These are phyloP conservation scores for Druon quercuslanigerum DNA, from an alignment of 1,140 invertebrate genomes.

Conservation along the genomic window DNA sequence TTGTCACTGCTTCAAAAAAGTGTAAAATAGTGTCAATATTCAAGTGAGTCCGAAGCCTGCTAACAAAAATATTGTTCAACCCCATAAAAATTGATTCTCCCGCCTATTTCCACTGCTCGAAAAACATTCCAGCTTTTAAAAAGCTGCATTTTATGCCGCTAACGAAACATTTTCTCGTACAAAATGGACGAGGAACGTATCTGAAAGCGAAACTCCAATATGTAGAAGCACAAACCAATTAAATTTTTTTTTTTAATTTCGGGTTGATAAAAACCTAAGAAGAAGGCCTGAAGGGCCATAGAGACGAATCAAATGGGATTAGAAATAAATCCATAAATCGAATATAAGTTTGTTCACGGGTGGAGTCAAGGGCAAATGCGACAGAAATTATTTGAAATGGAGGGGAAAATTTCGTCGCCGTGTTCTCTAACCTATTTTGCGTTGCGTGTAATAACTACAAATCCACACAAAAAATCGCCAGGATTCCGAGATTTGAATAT, in stretches of 20 bases:
- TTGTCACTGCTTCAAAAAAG: no score
- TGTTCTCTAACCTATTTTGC: constrained; percentile 1
- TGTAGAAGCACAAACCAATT: not conserved
- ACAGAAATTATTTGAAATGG: constrained; percentile 2
- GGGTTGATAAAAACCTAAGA: no score
- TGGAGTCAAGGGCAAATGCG: constrained; percentile 18
- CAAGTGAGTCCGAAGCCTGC: not conserved
- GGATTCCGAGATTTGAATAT: no score
- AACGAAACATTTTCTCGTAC: not conserved
- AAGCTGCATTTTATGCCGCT: not conserved
- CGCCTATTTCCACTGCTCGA: no score
- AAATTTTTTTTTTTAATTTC: no score
- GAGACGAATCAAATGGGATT: not conserved
- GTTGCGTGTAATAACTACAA: not conserved
- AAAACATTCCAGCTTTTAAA: not conserved
- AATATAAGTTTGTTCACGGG: constrained; percentile 20
- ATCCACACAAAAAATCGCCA: not conserved
- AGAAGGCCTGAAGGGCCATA: not conserved
- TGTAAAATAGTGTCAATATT: no score
- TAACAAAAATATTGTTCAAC: no score
- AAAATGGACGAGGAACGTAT: not conserved
- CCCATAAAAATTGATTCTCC: no score
- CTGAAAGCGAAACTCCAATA: not conserved
- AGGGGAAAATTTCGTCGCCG: constrained; percentile 2
- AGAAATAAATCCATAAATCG: not conserved